phyloP scores from a whole-genome alignment of 2,888 invertebrate genomes.

The Caenorhabditis sulstoni region DNA sequence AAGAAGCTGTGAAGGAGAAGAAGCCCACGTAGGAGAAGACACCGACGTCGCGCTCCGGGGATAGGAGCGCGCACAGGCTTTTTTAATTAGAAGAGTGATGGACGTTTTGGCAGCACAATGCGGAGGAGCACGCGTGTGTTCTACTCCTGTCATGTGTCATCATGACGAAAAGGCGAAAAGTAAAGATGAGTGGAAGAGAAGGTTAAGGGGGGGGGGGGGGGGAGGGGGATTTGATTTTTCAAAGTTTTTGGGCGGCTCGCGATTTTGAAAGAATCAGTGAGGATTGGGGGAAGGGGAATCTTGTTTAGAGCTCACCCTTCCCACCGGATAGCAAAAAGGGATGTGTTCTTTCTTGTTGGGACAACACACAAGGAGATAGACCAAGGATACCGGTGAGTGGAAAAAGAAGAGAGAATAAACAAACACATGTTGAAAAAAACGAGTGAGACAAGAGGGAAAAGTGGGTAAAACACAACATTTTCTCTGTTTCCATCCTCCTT shows the following conservation, averaged over 20 bases:
- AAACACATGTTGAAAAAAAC: slow-evolving; percentile 38
- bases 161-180: not conserved
- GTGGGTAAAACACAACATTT: slow-evolving; percentile 25
- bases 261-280: not conserved
- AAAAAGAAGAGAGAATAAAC: slow-evolving; percentile 22
- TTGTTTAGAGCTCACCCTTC: not conserved
- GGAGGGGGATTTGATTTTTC: too few species aligned
- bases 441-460: slow-evolving; percentile 18
- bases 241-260: too few species aligned
- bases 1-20: slow-evolving; percentile 21
- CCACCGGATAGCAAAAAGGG: not conserved
- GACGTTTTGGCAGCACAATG: slow-evolving; percentile 10
- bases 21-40: not conserved
- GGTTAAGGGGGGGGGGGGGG: too few species aligned
- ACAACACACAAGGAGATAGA: slow-evolving; percentile 2
- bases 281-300: slow-evolving; percentile 5
- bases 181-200: not conserved
- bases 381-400: slow-evolving; percentile 9
- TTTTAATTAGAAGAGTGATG: slow-evolving; percentile 53
- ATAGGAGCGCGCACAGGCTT: not conserved
- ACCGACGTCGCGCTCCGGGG: too few species aligned
- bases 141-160: not conserved
- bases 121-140: not conserved
- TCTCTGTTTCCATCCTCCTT: not conserved
- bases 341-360: slow-evolving; percentile 20